Conservation (phyloP, 2,888 invertebrate genomes). For the Drosophila merina region DNA sequence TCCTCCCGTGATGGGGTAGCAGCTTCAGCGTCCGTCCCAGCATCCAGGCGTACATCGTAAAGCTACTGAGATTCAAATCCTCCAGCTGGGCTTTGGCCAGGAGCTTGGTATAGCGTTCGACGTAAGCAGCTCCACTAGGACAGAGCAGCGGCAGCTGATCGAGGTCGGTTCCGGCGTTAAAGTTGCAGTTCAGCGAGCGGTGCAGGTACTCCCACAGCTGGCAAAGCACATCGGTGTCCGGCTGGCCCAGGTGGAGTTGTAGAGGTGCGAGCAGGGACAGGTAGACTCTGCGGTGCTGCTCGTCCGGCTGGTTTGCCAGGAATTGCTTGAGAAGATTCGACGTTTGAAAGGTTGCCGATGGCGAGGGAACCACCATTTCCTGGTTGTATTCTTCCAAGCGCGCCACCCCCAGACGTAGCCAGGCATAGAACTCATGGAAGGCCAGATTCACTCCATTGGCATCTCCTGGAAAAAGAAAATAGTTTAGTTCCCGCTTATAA, state of each 20-base stretch:
- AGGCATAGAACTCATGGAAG: slow-evolving; percentile 82
- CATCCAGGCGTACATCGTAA: slow-evolving; percentile 84
- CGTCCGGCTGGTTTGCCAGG: slow-evolving; percentile 83
- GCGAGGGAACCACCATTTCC: slow-evolving; percentile 52
- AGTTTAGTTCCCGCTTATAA: background rate
- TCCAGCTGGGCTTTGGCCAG: slow-evolving; percentile 69
- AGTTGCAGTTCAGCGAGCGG: slow-evolving; percentile 85
- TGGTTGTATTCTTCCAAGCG: slow-evolving; percentile 82
- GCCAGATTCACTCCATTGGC: slow-evolving; percentile 44
- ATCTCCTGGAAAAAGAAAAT: slow-evolving; percentile 1
- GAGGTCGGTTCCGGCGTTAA: slow-evolving; percentile 84
- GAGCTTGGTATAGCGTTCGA: slow-evolving; percentile 83
- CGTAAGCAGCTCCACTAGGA: slow-evolving; percentile 77
- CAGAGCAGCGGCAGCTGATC: slow-evolving; percentile 83
- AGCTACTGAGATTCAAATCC: slow-evolving; percentile 84
- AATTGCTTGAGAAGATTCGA: slow-evolving; percentile 82
- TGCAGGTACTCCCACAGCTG: slow-evolving; percentile 87
- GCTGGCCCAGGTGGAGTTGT: slow-evolving; percentile 84
- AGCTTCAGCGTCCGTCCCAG: slow-evolving; percentile 83
- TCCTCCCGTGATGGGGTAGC: slow-evolving; percentile 47
- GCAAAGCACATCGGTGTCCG: slow-evolving; percentile 83
- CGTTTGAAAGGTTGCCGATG: slow-evolving; percentile 33
- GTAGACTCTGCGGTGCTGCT: slow-evolving; percentile 84
- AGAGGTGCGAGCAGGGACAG: slow-evolving; percentile 84
- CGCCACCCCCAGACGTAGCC: slow-evolving; percentile 84